Percentiles rank a stretch among this genome's conserved stretches.
These are phyloP conservation scores for Furcula furcula DNA, from an alignment of 2,888 invertebrate species.

Conservation along the genomic window DNA sequence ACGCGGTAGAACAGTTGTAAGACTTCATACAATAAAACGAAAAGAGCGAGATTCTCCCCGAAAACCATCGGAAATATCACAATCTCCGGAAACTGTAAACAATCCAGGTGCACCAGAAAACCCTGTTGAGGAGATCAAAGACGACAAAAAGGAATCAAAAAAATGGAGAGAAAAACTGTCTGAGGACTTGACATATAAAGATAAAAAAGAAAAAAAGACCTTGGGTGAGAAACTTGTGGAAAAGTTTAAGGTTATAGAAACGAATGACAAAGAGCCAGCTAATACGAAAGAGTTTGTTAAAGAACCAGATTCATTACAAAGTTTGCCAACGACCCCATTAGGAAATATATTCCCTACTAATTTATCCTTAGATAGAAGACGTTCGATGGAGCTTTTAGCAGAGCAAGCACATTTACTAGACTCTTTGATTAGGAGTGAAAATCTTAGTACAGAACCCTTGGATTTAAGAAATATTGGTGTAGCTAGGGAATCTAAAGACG, in stretches of 20 bases:
- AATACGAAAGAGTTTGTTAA: slow-evolving; percentile 14
- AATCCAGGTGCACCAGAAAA: slow-evolving; percentile 14
- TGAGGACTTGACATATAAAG: slow-evolving; percentile 76
- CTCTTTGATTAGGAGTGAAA: slow-evolving; percentile 76
- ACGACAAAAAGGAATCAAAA: slow-evolving; percentile 27
- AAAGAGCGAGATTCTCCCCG: slow-evolving; percentile 74
- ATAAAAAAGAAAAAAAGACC: slow-evolving; percentile 83
- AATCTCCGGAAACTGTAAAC: slow-evolving; percentile 24
- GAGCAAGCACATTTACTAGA: slow-evolving; percentile 80
- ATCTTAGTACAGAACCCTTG: slow-evolving; percentile 68
- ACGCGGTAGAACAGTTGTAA: slow-evolving; percentile 87
- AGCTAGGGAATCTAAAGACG: slow-evolving; percentile 29
- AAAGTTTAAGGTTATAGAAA: slow-evolving; percentile 86
- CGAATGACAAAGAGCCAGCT: slow-evolving; percentile 52
- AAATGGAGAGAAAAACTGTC: slow-evolving; percentile 85
- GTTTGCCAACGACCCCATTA: slow-evolving; percentile 21
- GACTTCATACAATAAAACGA: slow-evolving; percentile 85
- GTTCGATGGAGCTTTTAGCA: slow-evolving; percentile 80
- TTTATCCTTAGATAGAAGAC: slow-evolving; percentile 70
- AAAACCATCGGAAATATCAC: slow-evolving; percentile 41
- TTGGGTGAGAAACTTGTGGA: slow-evolving; percentile 89
- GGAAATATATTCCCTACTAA: slow-evolving; percentile 19
- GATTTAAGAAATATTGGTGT: slow-evolving; percentile 71
- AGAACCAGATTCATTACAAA: slow-evolving; percentile 15
- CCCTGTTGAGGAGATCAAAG: slow-evolving; percentile 11